Percentiles rank a stretch among this genome's conserved stretches.
Evolutionary conservation across 1,140 invertebrate genomes (phyloP).

Genomic region (Sinella curviseta): DNA sequence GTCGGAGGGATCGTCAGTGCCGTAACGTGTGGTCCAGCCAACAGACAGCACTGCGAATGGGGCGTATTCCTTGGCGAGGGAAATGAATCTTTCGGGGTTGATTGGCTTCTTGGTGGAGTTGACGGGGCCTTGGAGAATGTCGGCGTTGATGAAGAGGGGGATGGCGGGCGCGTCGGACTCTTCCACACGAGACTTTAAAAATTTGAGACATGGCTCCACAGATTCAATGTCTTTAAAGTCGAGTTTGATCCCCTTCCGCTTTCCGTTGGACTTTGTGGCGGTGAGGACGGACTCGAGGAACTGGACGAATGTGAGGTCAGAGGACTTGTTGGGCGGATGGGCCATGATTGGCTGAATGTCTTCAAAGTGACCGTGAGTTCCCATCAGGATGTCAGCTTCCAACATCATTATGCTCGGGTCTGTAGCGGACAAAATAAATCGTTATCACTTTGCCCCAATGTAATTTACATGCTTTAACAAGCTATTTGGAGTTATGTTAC

Average conservation of each 20-base stretch:
- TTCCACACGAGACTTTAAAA: conserved; percentile 55
- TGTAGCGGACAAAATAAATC: conserved; percentile 57
- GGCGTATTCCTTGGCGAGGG: conserved; percentile 61
- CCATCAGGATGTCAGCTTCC: conserved; percentile 82
- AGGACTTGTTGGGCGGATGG: conserved; percentile 71
- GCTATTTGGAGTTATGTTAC: too few species aligned
- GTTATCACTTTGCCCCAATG: not conserved
- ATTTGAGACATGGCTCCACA: conserved; percentile 65
- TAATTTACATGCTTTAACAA: conserved; percentile 45
- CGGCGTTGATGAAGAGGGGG: conserved; percentile 86
- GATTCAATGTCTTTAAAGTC: conserved; percentile 83
- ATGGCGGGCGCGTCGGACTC: conserved; percentile 62
- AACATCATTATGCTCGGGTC: conserved; percentile 68
- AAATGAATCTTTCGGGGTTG: conserved; percentile 68
- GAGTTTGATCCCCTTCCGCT: conserved; percentile 76
- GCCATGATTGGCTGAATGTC: conserved; percentile 91
- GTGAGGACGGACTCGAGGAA: conserved; percentile 66
- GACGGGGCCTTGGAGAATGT: conserved; percentile 78
- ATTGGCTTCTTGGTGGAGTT: conserved; percentile 64
- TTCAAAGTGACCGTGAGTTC: too few species aligned
- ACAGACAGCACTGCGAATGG: conserved; percentile 72
- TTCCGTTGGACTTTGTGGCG: conserved; percentile 50
- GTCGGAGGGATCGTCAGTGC: conserved; percentile 36
- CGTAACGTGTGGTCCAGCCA: conserved; percentile 80
- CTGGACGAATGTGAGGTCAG: conserved; percentile 73